Evolutionary conservation across 2,797 vertebrate genomes (phyloP).

Genomic region (Phrynocephalus forsythii): DNA sequence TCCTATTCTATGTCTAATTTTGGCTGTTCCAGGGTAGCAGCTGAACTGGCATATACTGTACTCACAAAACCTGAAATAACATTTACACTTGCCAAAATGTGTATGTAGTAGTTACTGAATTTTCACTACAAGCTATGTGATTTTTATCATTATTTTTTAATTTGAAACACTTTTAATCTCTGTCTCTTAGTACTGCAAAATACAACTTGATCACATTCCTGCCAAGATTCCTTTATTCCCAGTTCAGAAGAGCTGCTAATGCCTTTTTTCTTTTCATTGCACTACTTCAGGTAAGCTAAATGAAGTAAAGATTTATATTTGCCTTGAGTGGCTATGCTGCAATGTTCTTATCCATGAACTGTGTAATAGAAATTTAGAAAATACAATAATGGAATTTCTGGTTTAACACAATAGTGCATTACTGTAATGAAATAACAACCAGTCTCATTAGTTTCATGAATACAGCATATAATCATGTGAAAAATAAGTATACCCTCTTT

Average conservation of each 20-base stretch:
- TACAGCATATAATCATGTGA: background rate
- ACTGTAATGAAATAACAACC: background rate
- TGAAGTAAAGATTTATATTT: slow-evolving; percentile 36
- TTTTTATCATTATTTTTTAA: slow-evolving; percentile 19
- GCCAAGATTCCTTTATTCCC: slow-evolving; percentile 98
- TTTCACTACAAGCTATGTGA: slow-evolving; percentile 3
- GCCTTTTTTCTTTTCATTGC: slow-evolving; percentile 99
- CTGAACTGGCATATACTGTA: background rate
- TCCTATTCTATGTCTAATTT: background rate
- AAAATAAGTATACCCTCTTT: too few species aligned
- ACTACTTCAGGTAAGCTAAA: slow-evolving; percentile 93
- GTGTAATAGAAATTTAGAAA: background rate
- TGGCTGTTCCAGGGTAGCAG: background rate
- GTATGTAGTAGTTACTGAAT: background rate
- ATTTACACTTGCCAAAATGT: background rate
- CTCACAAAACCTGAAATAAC: background rate
- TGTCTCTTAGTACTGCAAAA: slow-evolving; percentile 93
- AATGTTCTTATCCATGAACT: background rate
- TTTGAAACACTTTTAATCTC: slow-evolving; percentile 50
- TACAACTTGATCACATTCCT: slow-evolving; percentile 98
- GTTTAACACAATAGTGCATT: background rate
- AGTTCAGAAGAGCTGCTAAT: slow-evolving; percentile 99
- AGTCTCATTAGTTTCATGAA: background rate
- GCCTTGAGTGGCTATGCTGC: background rate
- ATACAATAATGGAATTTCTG: background rate